Evolutionary conservation across 2,113 vertebrate genomes (phyloP).

Genomic region (Chitala chitala): DNA sequence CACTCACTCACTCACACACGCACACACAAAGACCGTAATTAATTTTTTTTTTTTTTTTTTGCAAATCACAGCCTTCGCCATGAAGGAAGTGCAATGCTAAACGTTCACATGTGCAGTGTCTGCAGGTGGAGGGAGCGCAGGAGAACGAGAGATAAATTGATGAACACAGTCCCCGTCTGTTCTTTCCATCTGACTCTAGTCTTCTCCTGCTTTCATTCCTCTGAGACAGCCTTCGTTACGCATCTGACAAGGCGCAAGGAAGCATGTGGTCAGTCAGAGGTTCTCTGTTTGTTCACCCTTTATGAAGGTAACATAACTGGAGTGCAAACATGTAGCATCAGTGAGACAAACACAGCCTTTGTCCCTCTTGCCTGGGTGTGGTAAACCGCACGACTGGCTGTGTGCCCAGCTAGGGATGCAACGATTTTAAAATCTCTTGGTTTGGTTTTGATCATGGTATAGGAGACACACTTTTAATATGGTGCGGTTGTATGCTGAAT

Average conservation of each 20-base stretch:
- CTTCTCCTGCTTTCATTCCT: constrained; percentile 50
- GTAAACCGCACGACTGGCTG: no score
- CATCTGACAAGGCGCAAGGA: constrained; percentile 28
- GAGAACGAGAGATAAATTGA: constrained; percentile 34
- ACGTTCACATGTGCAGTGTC: constrained; percentile 39
- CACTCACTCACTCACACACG: constrained; percentile 23
- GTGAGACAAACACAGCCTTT: no score
- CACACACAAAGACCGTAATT: constrained; percentile 25
- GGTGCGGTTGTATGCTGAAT: no score
- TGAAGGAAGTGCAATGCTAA: constrained; percentile 36
- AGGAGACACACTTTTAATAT: no score
- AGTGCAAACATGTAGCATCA: no score
- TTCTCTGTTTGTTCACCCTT: no score
- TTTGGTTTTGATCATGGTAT: no score
- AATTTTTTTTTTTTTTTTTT: constrained; percentile 42
- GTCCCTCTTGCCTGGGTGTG: no score
- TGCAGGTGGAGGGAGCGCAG: constrained; percentile 14
- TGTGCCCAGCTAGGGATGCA: no score
- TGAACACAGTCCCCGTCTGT: constrained; percentile 30
- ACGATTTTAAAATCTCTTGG: no score
- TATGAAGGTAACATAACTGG: no score
- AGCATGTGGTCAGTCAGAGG: neutral
- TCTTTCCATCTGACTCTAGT: constrained; percentile 35
- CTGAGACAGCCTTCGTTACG: constrained; percentile 46
- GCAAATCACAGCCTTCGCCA: constrained; percentile 39